Evolutionary conservation across 2,113 vertebrate genomes (phyloP).

Genomic region (Oncorhynchus nerka): DNA sequence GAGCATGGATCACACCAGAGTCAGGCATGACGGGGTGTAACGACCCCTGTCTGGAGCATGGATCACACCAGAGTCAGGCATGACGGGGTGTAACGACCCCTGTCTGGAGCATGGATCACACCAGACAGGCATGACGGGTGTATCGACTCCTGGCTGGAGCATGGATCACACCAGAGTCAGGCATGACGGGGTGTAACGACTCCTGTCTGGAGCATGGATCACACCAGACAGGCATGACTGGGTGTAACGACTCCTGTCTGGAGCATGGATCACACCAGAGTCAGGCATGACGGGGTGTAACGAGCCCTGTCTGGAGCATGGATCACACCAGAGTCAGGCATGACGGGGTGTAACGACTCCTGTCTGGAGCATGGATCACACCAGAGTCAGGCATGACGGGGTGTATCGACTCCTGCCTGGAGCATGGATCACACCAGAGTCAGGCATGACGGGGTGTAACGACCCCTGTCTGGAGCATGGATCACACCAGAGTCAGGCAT

Average conservation of each 20-base stretch:
- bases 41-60: too few relatives aligned
- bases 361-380: not conserved
- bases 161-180: slow-evolving; percentile 25
- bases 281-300: not conserved
- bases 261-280: not conserved
- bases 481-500: too few relatives aligned
- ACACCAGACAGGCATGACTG: not conserved
- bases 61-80: too few relatives aligned
- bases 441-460: too few relatives aligned
- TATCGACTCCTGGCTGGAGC: too few relatives aligned
- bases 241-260: not conserved
- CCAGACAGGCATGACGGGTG: too few relatives aligned
- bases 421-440: too few relatives aligned
- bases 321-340: not conserved
- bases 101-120: too few relatives aligned
- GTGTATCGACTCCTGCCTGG: not conserved
- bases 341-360: not conserved
- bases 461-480: too few relatives aligned
- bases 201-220: slow-evolving; percentile 19
- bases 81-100: too few relatives aligned
- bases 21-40: too few relatives aligned
- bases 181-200: slow-evolving; percentile 29
- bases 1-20: too few relatives aligned
- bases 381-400: not conserved
- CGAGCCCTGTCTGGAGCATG: not conserved